These are phyloP conservation scores for Drosophila pseudotakahashii DNA, from an alignment of 2,888 invertebrate genomes.

Conservation along the genomic window DNA sequence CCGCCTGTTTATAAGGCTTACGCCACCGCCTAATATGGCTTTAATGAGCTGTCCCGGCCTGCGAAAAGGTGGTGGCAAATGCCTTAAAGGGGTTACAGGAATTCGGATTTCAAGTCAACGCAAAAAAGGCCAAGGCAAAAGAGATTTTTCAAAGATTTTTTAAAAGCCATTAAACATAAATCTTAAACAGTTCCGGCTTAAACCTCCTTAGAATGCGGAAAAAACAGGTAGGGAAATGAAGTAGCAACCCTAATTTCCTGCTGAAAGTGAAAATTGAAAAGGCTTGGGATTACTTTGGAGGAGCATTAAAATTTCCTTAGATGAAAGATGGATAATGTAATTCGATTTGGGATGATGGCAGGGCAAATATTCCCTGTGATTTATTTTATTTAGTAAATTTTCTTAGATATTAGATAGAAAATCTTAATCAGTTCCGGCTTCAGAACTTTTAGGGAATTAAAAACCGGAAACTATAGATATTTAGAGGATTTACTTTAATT, in stretches of 20 bases:
- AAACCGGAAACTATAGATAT: not conserved
- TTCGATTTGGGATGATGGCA: not conserved
- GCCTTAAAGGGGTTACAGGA: constrained; percentile 22
- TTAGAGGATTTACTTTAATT: too few species aligned
- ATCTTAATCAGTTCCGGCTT: constrained; percentile 13
- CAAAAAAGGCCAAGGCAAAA: not conserved
- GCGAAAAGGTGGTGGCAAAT: constrained; percentile 14
- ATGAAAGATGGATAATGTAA: not conserved
- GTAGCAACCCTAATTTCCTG: constrained; percentile 19
- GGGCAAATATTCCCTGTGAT: not conserved
- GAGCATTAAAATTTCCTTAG: not conserved
- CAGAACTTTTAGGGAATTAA: not conserved
- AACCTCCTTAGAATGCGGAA: not conserved
- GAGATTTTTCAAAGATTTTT: constrained; percentile 25
- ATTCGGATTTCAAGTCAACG: not conserved
- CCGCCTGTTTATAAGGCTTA: constrained; percentile 49
- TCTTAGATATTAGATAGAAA: not conserved
- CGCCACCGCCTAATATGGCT: constrained; percentile 58
- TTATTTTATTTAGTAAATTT: too few species aligned
- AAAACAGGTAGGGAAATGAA: constrained; percentile 17
- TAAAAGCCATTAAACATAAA: constrained; percentile 32
- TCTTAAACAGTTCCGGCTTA: constrained; percentile 38
- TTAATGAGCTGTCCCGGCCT: constrained; percentile 66
- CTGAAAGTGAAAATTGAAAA: constrained; percentile 34
- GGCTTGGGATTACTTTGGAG: constrained; percentile 10